Evolutionary conservation across 2,113 vertebrate genomes (phyloP).

Genomic region (Cyanocitta stelleri): DNA sequence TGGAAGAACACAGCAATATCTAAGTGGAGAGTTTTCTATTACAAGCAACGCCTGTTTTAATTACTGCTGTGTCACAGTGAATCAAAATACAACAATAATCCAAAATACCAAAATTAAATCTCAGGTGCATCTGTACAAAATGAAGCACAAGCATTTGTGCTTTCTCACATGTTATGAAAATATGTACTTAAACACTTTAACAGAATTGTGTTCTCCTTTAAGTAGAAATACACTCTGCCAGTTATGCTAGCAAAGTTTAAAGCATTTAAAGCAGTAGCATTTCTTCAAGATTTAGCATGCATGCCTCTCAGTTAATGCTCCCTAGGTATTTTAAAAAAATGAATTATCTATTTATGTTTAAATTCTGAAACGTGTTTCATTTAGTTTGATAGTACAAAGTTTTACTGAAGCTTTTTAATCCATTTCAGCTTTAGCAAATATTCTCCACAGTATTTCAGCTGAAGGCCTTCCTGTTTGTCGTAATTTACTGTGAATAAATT

Average conservation of each 20-base stretch:
- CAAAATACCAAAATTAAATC: background rate
- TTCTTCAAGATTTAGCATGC: background rate
- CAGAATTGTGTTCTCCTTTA: background rate
- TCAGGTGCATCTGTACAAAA: background rate
- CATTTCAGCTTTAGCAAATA: background rate
- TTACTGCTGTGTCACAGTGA: background rate
- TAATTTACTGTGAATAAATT: constrained; percentile 43
- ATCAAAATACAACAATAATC: background rate
- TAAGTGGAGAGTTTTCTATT: background rate
- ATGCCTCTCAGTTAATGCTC: background rate
- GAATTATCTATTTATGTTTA: constrained; percentile 1
- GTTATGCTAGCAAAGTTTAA: background rate
- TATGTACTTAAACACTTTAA: background rate
- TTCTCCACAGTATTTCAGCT: constrained; percentile 9
- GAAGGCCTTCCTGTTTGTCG: constrained; percentile 13
- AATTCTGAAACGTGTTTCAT: background rate
- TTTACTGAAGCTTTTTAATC: background rate
- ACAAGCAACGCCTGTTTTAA: background rate
- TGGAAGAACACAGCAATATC: background rate
- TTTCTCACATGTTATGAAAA: background rate
- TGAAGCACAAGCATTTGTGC: background rate
- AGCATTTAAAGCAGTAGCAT: background rate
- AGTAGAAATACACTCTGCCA: background rate
- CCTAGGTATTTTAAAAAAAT: background rate
- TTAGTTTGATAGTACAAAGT: background rate